Evolutionary conservation across 1,140 invertebrate species (phyloP).

Genomic region (Limonius californicus): DNA sequence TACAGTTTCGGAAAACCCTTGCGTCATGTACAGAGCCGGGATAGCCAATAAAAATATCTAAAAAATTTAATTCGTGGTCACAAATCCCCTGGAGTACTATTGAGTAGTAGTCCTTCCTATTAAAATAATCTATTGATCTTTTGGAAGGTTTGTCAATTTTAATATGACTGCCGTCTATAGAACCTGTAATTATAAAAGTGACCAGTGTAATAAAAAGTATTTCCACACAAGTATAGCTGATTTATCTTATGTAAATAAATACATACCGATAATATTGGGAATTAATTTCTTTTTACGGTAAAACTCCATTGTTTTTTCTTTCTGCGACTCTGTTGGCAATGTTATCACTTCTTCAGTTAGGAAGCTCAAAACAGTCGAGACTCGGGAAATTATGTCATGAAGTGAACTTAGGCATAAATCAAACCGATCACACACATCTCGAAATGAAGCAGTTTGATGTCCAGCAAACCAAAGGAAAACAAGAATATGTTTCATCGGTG

Average conservation of each 20-base stretch:
- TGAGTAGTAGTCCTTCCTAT: not conserved
- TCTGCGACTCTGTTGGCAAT: not conserved
- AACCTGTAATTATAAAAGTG: too few species aligned
- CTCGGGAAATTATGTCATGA: not conserved
- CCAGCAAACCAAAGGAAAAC: slow-evolving; percentile 16
- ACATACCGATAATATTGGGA: slow-evolving; percentile 16
- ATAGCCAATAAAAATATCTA: slow-evolving; percentile 11
- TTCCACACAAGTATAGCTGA: too few species aligned
- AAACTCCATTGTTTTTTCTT: slow-evolving; percentile 4
- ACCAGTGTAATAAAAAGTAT: too few species aligned
- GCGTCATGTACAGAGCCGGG: slow-evolving; percentile 11
- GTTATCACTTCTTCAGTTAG: not conserved
- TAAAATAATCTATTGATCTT: not conserved
- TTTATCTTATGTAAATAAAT: too few species aligned
- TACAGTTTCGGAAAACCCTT: slow-evolving; percentile 6
- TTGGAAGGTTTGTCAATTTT: slow-evolving; percentile 2
- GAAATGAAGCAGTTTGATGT: slow-evolving; percentile 4
- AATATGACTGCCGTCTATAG: not conserved
- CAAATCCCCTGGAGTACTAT: not conserved
- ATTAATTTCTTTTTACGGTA: slow-evolving; percentile 7
- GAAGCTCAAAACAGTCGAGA: slow-evolving; percentile 2
- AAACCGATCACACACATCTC: slow-evolving; percentile 8
- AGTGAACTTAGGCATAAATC: slow-evolving; percentile 3
- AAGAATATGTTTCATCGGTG: not conserved
- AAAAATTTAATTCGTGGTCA: slow-evolving; percentile 4